Conservation (phyloP, 2,113 vertebrate genomes). For the Tylochromis polylepis region DNA sequence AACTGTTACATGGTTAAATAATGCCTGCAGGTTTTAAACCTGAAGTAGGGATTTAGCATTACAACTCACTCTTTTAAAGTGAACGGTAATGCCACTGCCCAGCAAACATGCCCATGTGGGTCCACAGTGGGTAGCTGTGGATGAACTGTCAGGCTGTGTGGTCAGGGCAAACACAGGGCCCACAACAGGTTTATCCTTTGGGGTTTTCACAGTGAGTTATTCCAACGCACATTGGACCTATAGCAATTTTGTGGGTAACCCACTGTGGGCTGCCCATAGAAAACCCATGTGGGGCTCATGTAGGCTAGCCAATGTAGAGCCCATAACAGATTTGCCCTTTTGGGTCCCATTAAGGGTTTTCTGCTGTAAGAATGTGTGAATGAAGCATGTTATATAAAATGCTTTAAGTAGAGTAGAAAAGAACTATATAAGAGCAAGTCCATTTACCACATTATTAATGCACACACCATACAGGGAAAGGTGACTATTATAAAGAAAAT, state of each 20-base stretch:
- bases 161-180: background rate
- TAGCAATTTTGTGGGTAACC: background rate
- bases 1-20: rapidly evolving
- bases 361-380: no score
- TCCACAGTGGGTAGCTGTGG: background rate
- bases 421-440: no score
- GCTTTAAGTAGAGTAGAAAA: no score
- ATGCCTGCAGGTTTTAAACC: background rate
- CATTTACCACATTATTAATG: background rate
- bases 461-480: background rate
- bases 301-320: background rate
- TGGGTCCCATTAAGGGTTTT: background rate
- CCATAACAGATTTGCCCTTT: background rate
- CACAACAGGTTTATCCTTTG: background rate
- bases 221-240: background rate
- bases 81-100: background rate
- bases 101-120: background rate
- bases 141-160: background rate
- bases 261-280: background rate
- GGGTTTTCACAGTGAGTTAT: background rate
- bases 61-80: background rate
- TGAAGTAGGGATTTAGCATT: background rate
- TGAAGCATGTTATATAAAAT: no score
- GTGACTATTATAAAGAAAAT: background rate
- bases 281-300: rapidly evolving